phyloP scores from a whole-genome alignment of 1,140 invertebrate genomes.

The Antheraea mylitta region DNA sequence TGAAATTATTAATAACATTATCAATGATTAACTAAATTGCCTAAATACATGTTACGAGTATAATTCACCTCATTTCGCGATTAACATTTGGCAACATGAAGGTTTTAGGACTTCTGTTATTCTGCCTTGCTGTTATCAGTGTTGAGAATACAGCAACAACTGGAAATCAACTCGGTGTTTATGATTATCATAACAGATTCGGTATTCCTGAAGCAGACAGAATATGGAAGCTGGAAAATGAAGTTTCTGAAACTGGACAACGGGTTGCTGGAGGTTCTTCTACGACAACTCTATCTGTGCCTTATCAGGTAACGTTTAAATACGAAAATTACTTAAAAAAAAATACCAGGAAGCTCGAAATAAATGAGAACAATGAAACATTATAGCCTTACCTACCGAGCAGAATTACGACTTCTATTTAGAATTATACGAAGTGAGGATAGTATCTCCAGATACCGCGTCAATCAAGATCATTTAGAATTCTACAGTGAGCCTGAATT shows the following conservation, averaged over 20 bases:
- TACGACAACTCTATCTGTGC: slow-evolving; percentile 24
- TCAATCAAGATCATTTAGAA: too few species aligned
- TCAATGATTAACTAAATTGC: not conserved
- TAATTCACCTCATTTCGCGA: not conserved
- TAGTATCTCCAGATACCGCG: too few species aligned
- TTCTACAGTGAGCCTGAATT: too few species aligned
- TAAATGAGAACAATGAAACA: too few species aligned
- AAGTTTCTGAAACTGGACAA: slow-evolving; percentile 13
- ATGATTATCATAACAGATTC: slow-evolving; percentile 30
- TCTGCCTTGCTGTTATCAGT: slow-evolving; percentile 5
- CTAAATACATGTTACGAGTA: not conserved
- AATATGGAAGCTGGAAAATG: slow-evolving; percentile 30
- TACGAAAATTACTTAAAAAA: not conserved
- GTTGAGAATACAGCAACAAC: not conserved
- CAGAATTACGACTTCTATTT: too few species aligned
- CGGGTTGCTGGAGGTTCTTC: slow-evolving; percentile 31
- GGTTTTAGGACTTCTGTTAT: slow-evolving; percentile 11
- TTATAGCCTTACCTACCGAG: too few species aligned
- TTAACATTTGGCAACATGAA: slow-evolving; percentile 14
- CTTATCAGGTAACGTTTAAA: slow-evolving; percentile 30
- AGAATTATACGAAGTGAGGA: too few species aligned
- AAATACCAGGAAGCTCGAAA: too few species aligned
- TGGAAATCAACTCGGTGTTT: slow-evolving; percentile 22
- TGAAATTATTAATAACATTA: not conserved
- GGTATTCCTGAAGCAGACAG: slow-evolving; percentile 31